phyloP scores from a whole-genome alignment of 2,113 vertebrate genomes.

The Anoplopoma fimbria region DNA sequence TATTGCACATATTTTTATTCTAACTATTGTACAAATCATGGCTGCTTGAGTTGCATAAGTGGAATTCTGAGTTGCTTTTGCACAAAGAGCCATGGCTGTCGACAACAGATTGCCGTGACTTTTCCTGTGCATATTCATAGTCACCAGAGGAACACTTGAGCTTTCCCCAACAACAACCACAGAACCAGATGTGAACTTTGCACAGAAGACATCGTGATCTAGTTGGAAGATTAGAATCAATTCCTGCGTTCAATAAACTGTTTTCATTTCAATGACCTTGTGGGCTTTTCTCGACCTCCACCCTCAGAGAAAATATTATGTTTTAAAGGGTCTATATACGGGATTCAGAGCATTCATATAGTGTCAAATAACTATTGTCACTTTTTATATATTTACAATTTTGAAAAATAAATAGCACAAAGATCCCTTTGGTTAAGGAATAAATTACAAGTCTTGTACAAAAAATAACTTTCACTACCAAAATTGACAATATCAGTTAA shows the following conservation, averaged over 20 bases:
- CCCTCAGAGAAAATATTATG: neutral
- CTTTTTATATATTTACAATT: too few species aligned
- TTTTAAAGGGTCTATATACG: neutral
- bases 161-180: neutral
- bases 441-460: too few species aligned
- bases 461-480: neutral
- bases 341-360: too few species aligned
- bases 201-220: neutral
- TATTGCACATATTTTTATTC: too few species aligned
- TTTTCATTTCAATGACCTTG: neutral
- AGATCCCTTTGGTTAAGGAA: neutral
- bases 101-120: neutral
- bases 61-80: neutral
- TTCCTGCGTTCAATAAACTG: neutral
- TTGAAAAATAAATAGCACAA: neutral
- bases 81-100: neutral
- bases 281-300: neutral
- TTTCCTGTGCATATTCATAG: neutral
- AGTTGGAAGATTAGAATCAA: neutral
- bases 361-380: too few species aligned
- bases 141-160: neutral
- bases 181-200: neutral
- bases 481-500: neutral
- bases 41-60: neutral
- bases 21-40: neutral